phyloP scores from a whole-genome alignment of 92 coral and sea anemone genomes.

The Actinernus sp. region DNA sequence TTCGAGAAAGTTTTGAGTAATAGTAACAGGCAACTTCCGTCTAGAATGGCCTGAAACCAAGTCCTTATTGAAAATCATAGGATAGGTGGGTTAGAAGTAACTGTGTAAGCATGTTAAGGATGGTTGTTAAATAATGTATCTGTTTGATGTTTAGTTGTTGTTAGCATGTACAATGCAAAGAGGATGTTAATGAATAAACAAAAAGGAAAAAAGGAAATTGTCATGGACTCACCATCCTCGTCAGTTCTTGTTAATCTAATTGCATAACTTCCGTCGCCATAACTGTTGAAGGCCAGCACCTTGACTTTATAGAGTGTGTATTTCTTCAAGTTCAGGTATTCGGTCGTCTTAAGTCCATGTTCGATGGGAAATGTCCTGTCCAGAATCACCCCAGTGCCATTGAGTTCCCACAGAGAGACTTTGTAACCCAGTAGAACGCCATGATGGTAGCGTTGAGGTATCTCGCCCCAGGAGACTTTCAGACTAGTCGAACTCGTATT shows the following conservation, averaged over 20 bases:
- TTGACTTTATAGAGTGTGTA: constrained; percentile 48
- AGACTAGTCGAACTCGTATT: constrained; percentile 76
- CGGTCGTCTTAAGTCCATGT: constrained; percentile 7
- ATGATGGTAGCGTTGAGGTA: constrained; percentile 62
- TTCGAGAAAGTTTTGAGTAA: too few species aligned
- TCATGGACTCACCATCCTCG: constrained; percentile 85
- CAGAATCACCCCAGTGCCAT: constrained; percentile 43
- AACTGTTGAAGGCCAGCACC: constrained; percentile 47
- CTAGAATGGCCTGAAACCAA: too few species aligned
- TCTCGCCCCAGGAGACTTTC: constrained; percentile 59
- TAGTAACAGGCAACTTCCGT: too few species aligned
- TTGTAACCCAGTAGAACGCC: constrained; percentile 67
- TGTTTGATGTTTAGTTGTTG: too few species aligned
- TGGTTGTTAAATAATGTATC: too few species aligned
- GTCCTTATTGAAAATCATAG: too few species aligned
- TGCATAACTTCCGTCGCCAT: constrained; percentile 50
- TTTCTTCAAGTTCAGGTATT: constrained; percentile 42
- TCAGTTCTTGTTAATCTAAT: constrained; percentile 29
- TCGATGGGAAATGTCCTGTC: neutral
- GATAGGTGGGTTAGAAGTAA: too few species aligned
- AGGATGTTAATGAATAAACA: too few species aligned
- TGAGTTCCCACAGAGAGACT: constrained; percentile 13
- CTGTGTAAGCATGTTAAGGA: too few species aligned
- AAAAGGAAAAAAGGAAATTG: too few species aligned
- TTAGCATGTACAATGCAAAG: too few species aligned